Conservation (phyloP, 2,113 vertebrate species). For the Climacteris rufus region DNA sequence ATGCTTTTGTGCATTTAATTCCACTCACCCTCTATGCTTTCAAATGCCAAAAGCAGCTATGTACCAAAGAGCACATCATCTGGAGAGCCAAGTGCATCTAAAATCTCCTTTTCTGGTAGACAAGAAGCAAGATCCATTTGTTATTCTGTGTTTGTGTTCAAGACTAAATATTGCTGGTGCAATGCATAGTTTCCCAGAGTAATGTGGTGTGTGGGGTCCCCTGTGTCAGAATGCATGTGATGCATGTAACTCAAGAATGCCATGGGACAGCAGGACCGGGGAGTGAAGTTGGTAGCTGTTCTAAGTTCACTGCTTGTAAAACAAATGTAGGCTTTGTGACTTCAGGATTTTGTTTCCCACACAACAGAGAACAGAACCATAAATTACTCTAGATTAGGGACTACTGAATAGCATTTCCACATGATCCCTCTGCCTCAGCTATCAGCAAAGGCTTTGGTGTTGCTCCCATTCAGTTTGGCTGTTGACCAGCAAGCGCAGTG, state of each 20-base stretch:
- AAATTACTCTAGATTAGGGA: neutral
- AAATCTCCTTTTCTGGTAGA: neutral
- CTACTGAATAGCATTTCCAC: neutral
- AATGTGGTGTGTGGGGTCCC: neutral
- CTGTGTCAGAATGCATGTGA: neutral
- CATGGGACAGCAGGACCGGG: neutral
- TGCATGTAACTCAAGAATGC: neutral
- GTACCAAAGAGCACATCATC: neutral
- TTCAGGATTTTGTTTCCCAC: neutral
- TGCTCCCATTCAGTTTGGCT: accelerated
- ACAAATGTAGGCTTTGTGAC: neutral
- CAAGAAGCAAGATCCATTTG: neutral
- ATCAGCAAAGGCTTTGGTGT: neutral
- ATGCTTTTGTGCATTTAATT: neutral
- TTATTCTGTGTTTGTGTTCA: neutral
- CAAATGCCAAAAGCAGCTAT: neutral
- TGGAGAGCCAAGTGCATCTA: neutral
- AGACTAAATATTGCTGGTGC: neutral
- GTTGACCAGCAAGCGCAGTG: neutral
- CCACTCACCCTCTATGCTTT: neutral
- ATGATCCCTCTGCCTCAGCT: neutral
- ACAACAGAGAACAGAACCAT: neutral
- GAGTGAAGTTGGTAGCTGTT: neutral
- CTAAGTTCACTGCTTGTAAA: neutral
- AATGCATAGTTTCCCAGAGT: slow-evolving; percentile 12